Evolutionary conservation across 2,797 vertebrate species (phyloP).

Genomic region (Adrianichthys oophorus): DNA sequence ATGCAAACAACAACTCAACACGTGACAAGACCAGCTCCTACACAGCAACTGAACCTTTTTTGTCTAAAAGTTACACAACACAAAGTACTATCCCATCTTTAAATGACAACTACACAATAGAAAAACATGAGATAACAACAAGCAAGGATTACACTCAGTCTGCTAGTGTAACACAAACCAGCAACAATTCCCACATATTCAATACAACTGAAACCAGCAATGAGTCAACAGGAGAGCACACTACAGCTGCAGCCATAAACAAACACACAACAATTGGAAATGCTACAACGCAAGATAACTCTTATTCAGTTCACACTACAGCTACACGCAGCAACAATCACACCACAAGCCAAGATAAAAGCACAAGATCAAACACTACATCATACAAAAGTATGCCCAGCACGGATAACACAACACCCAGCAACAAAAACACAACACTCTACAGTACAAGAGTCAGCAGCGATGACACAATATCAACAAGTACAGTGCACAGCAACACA

Average conservation of each 20-base stretch:
- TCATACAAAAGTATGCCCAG: neutral
- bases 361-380: slow-evolving; percentile 5
- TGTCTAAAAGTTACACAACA: slow-evolving; percentile 1
- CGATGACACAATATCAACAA: slow-evolving; percentile 1
- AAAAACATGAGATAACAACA: neutral
- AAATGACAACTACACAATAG: neutral
- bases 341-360: neutral
- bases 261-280: rapidly evolving
- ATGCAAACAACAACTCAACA: no score
- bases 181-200: neutral
- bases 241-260: neutral
- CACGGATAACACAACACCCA: slow-evolving; percentile 5
- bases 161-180: no score
- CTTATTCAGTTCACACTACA: no score
- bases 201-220: neutral
- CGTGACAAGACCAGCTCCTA: no score
- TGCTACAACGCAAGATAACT: neutral
- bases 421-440: neutral
- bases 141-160: neutral
- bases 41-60: no score
- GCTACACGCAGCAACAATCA: neutral
- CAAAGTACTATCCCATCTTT: neutral
- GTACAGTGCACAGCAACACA: neutral
- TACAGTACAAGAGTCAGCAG: neutral
- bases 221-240: neutral